Evolutionary conservation across 2,113 vertebrate genomes (phyloP).

Genomic region (Elanoides forficatus): DNA sequence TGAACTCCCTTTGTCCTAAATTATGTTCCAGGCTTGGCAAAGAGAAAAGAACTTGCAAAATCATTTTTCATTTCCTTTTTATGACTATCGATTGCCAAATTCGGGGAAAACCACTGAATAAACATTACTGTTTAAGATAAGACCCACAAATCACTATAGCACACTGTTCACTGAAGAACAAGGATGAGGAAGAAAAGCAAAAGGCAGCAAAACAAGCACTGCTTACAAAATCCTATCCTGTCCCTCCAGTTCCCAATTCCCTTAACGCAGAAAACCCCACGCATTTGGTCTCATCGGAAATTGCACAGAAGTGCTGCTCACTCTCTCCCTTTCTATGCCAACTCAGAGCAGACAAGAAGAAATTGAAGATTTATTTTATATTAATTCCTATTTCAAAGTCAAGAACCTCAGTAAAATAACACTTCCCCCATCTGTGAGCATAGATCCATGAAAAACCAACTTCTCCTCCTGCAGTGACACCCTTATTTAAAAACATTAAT

Average conservation of each 20-base stretch:
- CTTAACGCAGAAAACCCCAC: fast-evolving
- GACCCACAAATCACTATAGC: background rate
- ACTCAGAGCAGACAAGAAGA: background rate
- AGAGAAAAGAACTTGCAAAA: background rate
- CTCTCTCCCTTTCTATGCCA: background rate
- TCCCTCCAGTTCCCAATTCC: background rate
- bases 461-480: background rate
- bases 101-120: background rate
- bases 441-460: background rate
- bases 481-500: background rate
- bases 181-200: background rate
- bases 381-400: background rate
- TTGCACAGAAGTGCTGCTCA: background rate
- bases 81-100: background rate
- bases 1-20: background rate
- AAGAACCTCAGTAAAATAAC: background rate
- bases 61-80: background rate
- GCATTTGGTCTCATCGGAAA: background rate
- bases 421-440: background rate
- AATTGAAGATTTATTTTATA: background rate
- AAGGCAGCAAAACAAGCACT: background rate
- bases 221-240: background rate
- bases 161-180: background rate
- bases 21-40: background rate
- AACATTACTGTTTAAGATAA: background rate